Conservation (phyloP, 2,797 vertebrate genomes). For the Rhyacichthys aspro region DNA sequence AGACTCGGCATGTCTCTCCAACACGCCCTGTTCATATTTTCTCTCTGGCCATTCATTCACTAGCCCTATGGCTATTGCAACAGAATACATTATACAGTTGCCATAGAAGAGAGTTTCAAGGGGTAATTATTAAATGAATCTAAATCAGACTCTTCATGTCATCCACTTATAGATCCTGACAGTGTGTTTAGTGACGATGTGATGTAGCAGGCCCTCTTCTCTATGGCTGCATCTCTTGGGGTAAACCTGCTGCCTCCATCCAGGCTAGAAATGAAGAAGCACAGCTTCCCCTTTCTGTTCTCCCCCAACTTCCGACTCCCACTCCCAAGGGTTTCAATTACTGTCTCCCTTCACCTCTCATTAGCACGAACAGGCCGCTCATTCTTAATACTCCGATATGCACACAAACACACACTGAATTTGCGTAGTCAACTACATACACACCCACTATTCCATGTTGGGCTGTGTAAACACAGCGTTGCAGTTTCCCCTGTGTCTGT, state of each 20-base stretch:
- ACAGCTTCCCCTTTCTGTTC: constrained; percentile 11
- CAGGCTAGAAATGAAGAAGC: constrained; percentile 57
- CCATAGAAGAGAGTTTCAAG: constrained; percentile 3
- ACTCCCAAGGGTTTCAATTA: constrained; percentile 81
- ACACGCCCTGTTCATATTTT: no score
- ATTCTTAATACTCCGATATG: constrained; percentile 62
- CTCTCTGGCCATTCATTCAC: no score
- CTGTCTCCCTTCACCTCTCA: constrained; percentile 82
- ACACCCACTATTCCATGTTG: constrained; percentile 50
- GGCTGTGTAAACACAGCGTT: constrained; percentile 59
- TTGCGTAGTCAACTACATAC: constrained; percentile 24
- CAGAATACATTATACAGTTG: background rate
- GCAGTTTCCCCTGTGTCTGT: constrained; percentile 38
- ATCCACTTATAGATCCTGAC: constrained; percentile 34
- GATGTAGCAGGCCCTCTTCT: constrained; percentile 23
- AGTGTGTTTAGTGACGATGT: constrained; percentile 39
- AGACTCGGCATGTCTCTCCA: no score
- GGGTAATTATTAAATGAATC: constrained; percentile 19
- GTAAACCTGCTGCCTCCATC: constrained; percentile 50
- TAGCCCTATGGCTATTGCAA: no score
- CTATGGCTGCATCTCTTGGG: constrained; percentile 62
- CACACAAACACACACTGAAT: constrained; percentile 9
- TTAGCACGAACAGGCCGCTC: constrained; percentile 75
- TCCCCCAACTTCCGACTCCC: constrained; percentile 34
- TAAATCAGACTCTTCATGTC: constrained; percentile 32